Evolutionary conservation across 2,797 vertebrate genomes (phyloP), one percentile per base, ranked within the genome.

Genomic region (Cyprinodon diabolis): DNA sequence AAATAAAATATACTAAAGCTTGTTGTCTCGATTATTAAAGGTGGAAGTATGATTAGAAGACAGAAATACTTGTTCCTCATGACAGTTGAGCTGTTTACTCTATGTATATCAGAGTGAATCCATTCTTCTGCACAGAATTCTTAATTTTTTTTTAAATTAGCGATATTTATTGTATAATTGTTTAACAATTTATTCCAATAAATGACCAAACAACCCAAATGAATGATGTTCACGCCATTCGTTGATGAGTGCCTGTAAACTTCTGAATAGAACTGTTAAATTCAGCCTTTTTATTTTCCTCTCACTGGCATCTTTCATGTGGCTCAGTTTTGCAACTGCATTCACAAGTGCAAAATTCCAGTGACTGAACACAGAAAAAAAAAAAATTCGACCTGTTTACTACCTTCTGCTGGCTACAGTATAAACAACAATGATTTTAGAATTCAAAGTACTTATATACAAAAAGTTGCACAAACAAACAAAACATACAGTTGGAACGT

Each of bases 261-360:
- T 23, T 47, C 6, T 25, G 13, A 47, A 14, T 21, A 47, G 62
- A 66, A 23, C n/a, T n/a, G 40, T 15, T 12, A 66, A 45, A 47
- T 9, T 40, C 12, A 1, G 21, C 23, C 47, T 72, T 57, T 78
- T 85, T 79, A 74, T 66, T 82, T 72, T 68, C 85, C 74, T 78
- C 67, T 78, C 23, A 51, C 72, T 6, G 54, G 74, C 83, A 69
- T 86, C 87, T 88, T 67, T 49, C 51, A 48, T 70, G 72, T 84
- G 91, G 90, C 93, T 93, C 91, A 92, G 88, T 75, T 91, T 80
- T 86, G 90, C 91, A 83, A 81, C 70, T 90, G 87, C 82, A 86
- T 92, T 89, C 67, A 84, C 73, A 78, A 86, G 82, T 84, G 86
- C 77, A 67, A 54, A 85, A 86, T 84, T 92, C 90, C 90, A 93